Evolutionary conservation across 1,140 invertebrate species (phyloP).

Genomic region (Drosophila busckii): DNA sequence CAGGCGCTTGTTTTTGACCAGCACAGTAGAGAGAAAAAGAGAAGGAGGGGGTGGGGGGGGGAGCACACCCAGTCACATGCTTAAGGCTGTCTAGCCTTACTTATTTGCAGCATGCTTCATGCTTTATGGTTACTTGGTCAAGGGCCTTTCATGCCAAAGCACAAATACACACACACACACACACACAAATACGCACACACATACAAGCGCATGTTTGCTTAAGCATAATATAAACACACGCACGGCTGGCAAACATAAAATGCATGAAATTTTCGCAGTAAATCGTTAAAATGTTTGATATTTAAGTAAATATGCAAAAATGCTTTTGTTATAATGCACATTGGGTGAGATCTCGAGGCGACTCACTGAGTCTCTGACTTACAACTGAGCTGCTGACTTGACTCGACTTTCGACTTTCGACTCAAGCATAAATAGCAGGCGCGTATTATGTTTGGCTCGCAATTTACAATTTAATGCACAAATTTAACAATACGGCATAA

Average conservation of each 20-base stretch:
- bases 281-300: conserved; percentile 73
- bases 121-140: conserved; percentile 77
- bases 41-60: too few relatives aligned
- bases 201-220: conserved; percentile 26
- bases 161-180: conserved; percentile 18
- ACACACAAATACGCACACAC: conserved; percentile 13
- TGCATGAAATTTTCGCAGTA: conserved; percentile 71
- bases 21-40: too few relatives aligned
- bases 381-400: too few relatives aligned
- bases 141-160: conserved; percentile 59
- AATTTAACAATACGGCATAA: conserved; percentile 67
- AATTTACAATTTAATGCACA: conserved; percentile 62
- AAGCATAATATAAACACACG: conserved; percentile 23
- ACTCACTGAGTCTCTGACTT: too few relatives aligned
- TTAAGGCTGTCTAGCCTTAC: conserved; percentile 71
- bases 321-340: conserved; percentile 50
- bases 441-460: too few relatives aligned
- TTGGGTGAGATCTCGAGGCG: conserved; percentile 33
- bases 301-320: conserved; percentile 75
- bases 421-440: too few relatives aligned
- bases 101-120: conserved; percentile 76
- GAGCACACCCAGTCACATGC: conserved; percentile 10
- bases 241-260: conserved; percentile 45
- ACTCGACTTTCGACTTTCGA: too few relatives aligned
- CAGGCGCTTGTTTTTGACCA: conserved; percentile 31